These are phyloP conservation scores for Nineta flava DNA, from an alignment of 2,888 invertebrate genomes.

Conservation along the genomic window DNA sequence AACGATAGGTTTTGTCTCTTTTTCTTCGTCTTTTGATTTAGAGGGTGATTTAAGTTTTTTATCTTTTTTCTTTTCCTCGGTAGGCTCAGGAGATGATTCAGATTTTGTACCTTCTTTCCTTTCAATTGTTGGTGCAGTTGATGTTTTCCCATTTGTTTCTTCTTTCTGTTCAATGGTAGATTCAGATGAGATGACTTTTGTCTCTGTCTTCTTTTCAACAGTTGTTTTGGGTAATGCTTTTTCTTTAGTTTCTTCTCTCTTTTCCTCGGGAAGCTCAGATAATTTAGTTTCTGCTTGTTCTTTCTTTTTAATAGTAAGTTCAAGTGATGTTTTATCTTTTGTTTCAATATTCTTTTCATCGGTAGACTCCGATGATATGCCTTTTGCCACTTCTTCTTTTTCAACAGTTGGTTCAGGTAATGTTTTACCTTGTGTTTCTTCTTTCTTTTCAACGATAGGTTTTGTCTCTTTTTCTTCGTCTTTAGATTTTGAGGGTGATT, in stretches of 20 bases:
- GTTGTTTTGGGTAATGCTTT: too few relatives aligned
- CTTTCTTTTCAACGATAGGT: neutral
- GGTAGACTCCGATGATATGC: conserved; percentile 8
- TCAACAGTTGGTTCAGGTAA: conserved; percentile 3
- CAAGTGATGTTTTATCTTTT: conserved; percentile 8
- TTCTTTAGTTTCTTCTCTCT: too few relatives aligned
- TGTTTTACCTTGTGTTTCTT: conserved; percentile 9
- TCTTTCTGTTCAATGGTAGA: conserved; percentile 5
- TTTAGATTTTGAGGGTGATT: conserved; percentile 8
- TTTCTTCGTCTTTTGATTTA: conserved; percentile 9
- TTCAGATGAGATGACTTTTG: too few relatives aligned
- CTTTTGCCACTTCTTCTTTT: conserved; percentile 8
- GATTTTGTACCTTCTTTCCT: neutral
- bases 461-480: conserved; percentile 10
- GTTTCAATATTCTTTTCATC: conserved; percentile 8
- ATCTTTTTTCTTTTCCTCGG: neutral
- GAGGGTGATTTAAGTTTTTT: conserved; percentile 10
- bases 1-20: conserved; percentile 6
- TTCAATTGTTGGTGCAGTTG: neutral
- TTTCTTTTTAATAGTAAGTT: too few relatives aligned
- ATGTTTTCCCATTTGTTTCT: conserved; percentile 9
- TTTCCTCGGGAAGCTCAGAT: too few relatives aligned
- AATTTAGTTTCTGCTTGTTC: too few relatives aligned
- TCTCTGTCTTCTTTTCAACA: too few relatives aligned
- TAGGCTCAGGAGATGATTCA: neutral